Percentiles rank a stretch among this genome's conserved stretches.
These are phyloP conservation scores for Siniperca knerii DNA, from an alignment of 2,113 vertebrate species.

Conservation along the genomic window DNA sequence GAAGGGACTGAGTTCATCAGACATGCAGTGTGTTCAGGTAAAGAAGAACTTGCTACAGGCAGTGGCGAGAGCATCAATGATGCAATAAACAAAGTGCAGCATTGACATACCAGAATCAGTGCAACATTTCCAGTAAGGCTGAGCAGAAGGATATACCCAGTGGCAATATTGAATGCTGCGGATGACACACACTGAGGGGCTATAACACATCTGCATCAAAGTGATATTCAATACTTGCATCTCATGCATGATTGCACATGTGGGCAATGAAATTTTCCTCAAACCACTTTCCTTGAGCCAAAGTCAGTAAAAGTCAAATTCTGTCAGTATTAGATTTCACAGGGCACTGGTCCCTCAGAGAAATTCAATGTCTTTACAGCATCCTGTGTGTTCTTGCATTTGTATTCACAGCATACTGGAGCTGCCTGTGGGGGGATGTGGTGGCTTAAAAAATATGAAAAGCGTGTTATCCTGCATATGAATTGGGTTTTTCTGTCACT, in stretches of 20 bases:
- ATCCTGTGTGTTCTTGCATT: conserved; percentile 58
- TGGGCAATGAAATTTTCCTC: conserved; percentile 59
- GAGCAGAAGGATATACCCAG: conserved; percentile 46
- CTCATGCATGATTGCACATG: conserved; percentile 61
- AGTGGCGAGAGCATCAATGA: conserved; percentile 18
- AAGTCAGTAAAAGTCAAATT: conserved; percentile 71
- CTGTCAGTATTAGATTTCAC: conserved; percentile 60
- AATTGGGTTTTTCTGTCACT: conserved; percentile 48
- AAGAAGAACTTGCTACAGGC: conserved; percentile 19
- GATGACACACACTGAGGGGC: conserved; percentile 46
- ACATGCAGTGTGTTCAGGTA: conserved; percentile 4
- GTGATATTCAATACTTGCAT: conserved; percentile 61
- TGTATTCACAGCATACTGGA: conserved; percentile 61
- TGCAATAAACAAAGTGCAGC: conserved; percentile 29
- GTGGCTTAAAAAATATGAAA: conserved; percentile 65
- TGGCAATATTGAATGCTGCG: conserved; percentile 35
- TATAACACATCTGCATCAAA: conserved; percentile 65
- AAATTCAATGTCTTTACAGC: conserved; percentile 61
- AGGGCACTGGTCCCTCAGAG: conserved; percentile 43
- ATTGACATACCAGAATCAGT: conserved; percentile 25
- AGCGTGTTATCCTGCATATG: conserved; percentile 42
- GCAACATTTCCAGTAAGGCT: conserved; percentile 47
- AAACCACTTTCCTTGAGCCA: conserved; percentile 57
- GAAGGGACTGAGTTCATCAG: conserved; percentile 29
- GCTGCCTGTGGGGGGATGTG: conserved; percentile 53